Conservation (phyloP, 2,797 vertebrate genomes). For the Ambastaia sidthimunki region DNA sequence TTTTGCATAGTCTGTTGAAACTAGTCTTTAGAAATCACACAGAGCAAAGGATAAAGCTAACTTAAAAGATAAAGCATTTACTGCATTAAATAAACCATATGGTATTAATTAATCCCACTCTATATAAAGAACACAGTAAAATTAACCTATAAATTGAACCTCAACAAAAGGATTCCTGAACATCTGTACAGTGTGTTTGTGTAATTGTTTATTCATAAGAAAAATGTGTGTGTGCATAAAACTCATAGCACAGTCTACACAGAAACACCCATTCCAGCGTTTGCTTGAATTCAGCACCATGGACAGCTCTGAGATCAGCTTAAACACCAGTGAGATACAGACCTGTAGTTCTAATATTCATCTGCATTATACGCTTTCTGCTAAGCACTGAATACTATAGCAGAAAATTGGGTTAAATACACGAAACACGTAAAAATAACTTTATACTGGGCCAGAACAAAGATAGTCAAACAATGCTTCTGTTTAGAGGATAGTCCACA, state of each 20-base stretch:
- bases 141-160: neutral
- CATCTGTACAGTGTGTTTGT: neutral
- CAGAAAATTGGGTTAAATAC: conserved; percentile 34
- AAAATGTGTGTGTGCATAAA: neutral
- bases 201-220: neutral
- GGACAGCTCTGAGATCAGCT: conserved; percentile 14
- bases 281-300: conserved; percentile 8
- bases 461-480: neutral
- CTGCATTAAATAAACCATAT: neutral
- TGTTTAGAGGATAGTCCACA: conserved; percentile 24
- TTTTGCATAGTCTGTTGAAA: no score
- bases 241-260: neutral
- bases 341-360: neutral
- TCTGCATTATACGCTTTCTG: neutral
- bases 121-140: neutral
- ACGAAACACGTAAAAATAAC: conserved; percentile 27
- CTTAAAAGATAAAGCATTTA: no score
- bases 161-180: no score
- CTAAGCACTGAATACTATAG: neutral
- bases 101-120: neutral
- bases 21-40: no score
- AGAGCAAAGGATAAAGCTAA: no score
- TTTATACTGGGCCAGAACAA: conserved; percentile 28
- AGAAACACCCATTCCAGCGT: neutral
- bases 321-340: conserved; percentile 6